Evolutionary conservation across 1,140 invertebrate genomes (phyloP).

Genomic region (Belonocnema kinseyi): DNA sequence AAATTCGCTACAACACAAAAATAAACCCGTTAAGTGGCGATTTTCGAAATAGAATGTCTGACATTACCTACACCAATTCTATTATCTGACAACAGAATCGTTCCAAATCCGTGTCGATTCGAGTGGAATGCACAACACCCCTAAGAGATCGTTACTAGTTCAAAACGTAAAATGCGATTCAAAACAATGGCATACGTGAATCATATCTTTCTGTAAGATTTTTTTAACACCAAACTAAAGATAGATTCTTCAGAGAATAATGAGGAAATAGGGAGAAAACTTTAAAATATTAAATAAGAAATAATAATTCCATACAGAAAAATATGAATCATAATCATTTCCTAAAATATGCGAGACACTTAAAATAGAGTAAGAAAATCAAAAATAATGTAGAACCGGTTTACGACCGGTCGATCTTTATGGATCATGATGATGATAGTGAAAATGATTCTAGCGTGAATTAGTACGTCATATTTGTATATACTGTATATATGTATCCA

Average conservation of each 20-base stretch:
- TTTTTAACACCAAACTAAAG: no score
- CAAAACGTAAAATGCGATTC: no score
- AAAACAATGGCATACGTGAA: no score
- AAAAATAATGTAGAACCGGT: conserved; percentile 35
- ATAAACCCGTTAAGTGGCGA: conserved; percentile 31
- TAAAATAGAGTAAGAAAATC: conserved; percentile 40
- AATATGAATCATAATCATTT: no score
- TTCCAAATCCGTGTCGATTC: not conserved
- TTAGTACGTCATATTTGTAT: conserved; percentile 40
- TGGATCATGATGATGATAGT: conserved; percentile 48
- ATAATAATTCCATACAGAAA: no score
- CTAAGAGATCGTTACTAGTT: no score
- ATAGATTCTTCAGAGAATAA: no score
- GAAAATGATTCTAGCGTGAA: conserved; percentile 57
- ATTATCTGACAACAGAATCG: not conserved
- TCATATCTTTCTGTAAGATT: no score
- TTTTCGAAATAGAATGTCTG: conserved; percentile 22
- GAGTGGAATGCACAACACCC: no score
- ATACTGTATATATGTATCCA: not conserved
- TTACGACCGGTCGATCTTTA: conserved; percentile 16
- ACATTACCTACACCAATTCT: conserved; percentile 21
- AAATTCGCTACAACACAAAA: not conserved
- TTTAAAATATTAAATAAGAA: no score
- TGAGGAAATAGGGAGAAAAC: no score
- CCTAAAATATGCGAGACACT: conserved; percentile 29